Base-by-base conservation (phyloP, 2,113 vertebrate genomes). In the Elanus axillaris region DNA sequence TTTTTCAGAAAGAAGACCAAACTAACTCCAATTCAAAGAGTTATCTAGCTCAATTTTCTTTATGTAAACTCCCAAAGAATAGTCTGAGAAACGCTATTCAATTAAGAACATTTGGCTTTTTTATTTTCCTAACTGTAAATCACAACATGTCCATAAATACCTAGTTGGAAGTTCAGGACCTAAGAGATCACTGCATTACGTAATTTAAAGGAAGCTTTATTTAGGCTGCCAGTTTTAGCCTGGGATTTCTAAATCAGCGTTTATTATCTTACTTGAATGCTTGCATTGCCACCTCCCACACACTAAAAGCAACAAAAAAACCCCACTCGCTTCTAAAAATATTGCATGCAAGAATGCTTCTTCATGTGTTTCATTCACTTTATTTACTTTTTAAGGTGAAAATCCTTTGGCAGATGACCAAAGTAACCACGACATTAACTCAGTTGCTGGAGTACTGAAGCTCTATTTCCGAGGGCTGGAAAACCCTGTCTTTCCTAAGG, bases 401-500 rank as follows among this genome's bases (percentile, higher is more conserved):
- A 99, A 99, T 95, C 99, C 99, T 94, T 98, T 99, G 98, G 98
- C 99, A 38, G 99, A 99, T 50, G 99, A 99, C 50, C 99, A 99
- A 98, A 99, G 98, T 96, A 99, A 99, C 97, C 99, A 99, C 32
- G 99, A 99, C 96, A 99, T 99, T 97, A 99, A 99, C 96, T 99
- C 99, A 18, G 99, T 99, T 94, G 99, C 99, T 62, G 99, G 99
- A 13, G 99, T 99, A 97, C 98, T 99, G 93, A 99, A 99, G 97
- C 99, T 99, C 81, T 99, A 99, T 97, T 99, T 99, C 98, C 98
- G 99, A 59, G 99, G 99, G 90, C 98, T 99, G 98, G 99, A 99
- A 98, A 99, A 99, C 95, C 99, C 99, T 87, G 99, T 99, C 96
- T 99, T 99, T 98, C 99, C 99, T 97, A 99, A 99, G 98, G 99